Conservation (phyloP, 2,888 invertebrate genomes). For the Listrodromus nycthemerus region DNA sequence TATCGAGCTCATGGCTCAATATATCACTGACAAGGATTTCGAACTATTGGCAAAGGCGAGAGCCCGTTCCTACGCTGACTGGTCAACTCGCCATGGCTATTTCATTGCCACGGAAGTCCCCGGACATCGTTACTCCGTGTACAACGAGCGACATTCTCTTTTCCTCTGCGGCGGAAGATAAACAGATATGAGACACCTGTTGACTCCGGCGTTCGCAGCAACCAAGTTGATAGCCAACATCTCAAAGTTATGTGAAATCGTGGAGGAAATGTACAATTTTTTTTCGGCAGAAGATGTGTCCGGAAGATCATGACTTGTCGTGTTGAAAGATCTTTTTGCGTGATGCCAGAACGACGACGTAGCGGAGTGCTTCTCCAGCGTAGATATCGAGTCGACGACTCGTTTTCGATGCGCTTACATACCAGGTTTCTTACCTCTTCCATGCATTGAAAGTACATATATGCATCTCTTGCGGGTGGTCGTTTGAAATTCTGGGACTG, state of each 20-base stretch:
- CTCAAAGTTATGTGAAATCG: neutral
- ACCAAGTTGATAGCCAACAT: neutral
- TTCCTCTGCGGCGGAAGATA: neutral
- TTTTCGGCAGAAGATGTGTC: neutral
- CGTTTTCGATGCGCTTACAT: neutral
- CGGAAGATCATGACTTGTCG: neutral
- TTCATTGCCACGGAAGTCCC: neutral
- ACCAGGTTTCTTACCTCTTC: neutral
- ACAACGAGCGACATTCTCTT: neutral
- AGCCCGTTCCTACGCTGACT: neutral
- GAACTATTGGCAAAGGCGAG: neutral
- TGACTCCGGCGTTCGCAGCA: neutral
- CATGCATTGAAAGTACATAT: neutral
- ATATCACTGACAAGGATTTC: slow-evolving; percentile 12
- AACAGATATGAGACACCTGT: neutral
- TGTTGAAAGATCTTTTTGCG: neutral
- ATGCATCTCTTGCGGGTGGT: neutral
- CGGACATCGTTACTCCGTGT: neutral
- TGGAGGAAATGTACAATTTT: neutral
- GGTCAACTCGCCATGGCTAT: neutral
- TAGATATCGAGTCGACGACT: no score
- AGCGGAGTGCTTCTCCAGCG: no score
- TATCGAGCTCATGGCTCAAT: neutral
- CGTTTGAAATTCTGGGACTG: neutral
- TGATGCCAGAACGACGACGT: no score